Conservation (phyloP, 2,888 invertebrate species). For the Cybosia mesomella region DNA sequence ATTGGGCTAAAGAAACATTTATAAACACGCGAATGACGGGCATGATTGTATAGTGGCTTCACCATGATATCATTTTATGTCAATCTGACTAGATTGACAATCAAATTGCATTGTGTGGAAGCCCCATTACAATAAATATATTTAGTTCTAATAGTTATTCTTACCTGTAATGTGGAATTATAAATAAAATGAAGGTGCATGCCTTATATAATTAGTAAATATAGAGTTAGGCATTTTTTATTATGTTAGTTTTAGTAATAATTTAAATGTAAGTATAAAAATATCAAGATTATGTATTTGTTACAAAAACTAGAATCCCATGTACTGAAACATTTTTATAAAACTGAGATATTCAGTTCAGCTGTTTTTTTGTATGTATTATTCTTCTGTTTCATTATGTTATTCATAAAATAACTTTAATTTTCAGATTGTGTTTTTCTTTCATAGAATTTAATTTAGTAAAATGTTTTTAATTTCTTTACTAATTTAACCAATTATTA, state of each 20-base stretch:
- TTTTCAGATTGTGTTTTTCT: slow-evolving; percentile 8
- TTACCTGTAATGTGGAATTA: slow-evolving; percentile 1
- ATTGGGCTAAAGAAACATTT: too few species aligned
- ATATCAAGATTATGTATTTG: neutral
- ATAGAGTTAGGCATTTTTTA: neutral
- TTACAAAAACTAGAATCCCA: neutral
- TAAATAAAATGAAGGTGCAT: slow-evolving; percentile 1
- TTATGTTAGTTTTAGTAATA: neutral
- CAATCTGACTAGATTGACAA: too few species aligned
- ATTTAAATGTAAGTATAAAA: neutral
- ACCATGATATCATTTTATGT: too few species aligned
- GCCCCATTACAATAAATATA: too few species aligned
- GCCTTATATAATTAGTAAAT: slow-evolving; percentile 5
- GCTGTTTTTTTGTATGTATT: neutral
- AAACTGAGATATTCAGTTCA: slow-evolving; percentile 3
- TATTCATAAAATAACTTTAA: slow-evolving; percentile 30
- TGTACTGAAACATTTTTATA: neutral
- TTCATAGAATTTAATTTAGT: slow-evolving; percentile 31
- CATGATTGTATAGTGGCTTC: too few species aligned
- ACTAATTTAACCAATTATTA: neutral
- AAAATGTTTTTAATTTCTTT: slow-evolving; percentile 32
- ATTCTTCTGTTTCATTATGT: slow-evolving; percentile 19
- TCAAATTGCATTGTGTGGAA: too few species aligned
- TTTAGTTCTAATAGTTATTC: neutral
- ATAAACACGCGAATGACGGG: too few species aligned